phyloP scores from a whole-genome alignment of 2,797 vertebrate genomes.

The Lepilemur septentrionalis region DNA sequence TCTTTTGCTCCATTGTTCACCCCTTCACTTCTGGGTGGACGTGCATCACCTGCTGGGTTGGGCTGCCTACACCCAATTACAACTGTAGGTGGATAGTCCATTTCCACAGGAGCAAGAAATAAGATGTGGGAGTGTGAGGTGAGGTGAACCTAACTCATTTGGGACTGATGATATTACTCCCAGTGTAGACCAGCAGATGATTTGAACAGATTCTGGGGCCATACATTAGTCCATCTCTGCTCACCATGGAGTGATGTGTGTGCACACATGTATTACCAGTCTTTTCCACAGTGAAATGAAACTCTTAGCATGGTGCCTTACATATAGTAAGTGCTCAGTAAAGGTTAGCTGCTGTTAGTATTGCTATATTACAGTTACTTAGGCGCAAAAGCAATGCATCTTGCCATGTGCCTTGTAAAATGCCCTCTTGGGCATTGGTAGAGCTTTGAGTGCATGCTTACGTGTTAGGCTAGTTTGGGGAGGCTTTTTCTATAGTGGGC shows the following conservation, averaged over 20 bases:
- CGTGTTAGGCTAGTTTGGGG: not conserved
- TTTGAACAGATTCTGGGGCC: not conserved
- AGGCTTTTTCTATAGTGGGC: not conserved
- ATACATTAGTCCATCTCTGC: not conserved
- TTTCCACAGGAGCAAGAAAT: not conserved
- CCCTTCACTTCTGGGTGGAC: not conserved
- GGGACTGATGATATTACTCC: not conserved
- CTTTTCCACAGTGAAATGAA: not conserved
- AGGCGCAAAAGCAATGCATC: not conserved
- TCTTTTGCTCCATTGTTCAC: too few species aligned
- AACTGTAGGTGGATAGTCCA: not conserved
- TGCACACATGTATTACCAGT: not conserved
- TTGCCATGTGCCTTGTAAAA: not conserved
- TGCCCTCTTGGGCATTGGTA: not conserved
- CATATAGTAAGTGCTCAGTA: not conserved
- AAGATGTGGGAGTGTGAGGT: not conserved
- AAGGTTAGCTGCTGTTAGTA: not conserved
- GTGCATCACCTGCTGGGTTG: not conserved
- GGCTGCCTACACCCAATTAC: too few species aligned
- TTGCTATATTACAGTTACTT: not conserved
- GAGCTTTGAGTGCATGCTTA: not conserved
- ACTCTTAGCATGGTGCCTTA: not conserved
- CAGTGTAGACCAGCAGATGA: not conserved
- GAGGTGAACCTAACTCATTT: not conserved
- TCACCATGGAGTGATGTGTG: not conserved